Conservation (phyloP, 2,888 invertebrate species). For the Pammene aurita region DNA sequence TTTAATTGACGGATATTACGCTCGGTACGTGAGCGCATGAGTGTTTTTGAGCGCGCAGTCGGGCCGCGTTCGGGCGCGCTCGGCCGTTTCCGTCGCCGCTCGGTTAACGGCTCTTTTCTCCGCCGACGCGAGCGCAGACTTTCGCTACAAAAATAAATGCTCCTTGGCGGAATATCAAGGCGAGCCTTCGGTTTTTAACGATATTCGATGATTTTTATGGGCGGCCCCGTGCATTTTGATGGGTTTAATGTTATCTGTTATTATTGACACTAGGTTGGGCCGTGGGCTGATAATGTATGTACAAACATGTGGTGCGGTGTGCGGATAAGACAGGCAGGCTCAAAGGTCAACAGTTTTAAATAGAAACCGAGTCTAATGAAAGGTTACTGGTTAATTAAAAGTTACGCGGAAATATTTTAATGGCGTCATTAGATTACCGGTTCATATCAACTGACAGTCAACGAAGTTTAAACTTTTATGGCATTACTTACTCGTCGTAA, state of each 20-base stretch:
- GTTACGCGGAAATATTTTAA: constrained; percentile 36
- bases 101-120: constrained; percentile 79
- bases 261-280: constrained; percentile 25
- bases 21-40: constrained; percentile 52
- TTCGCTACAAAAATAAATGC: constrained; percentile 81
- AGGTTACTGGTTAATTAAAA: constrained; percentile 39
- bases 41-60: constrained; percentile 59
- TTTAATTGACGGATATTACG: constrained; percentile 28
- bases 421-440: constrained; percentile 28
- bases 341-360: constrained; percentile 41
- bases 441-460: background rate
- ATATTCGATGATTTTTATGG: constrained; percentile 71
- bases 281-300: constrained; percentile 36
- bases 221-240: constrained; percentile 55
- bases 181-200: constrained; percentile 77
- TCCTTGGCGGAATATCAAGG: constrained; percentile 81
- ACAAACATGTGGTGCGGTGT: constrained; percentile 13
- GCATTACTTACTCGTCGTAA: background rate
- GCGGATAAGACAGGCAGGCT: constrained; percentile 31
- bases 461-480: constrained; percentile 11
- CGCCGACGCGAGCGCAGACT: constrained; percentile 62
- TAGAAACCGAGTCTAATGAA: constrained; percentile 38
- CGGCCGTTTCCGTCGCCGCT: constrained; percentile 68
- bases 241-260: constrained; percentile 32
- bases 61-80: constrained; percentile 59